Base-by-base conservation (phyloP, 2,797 vertebrate species). In the Artibeus lituratus region DNA sequence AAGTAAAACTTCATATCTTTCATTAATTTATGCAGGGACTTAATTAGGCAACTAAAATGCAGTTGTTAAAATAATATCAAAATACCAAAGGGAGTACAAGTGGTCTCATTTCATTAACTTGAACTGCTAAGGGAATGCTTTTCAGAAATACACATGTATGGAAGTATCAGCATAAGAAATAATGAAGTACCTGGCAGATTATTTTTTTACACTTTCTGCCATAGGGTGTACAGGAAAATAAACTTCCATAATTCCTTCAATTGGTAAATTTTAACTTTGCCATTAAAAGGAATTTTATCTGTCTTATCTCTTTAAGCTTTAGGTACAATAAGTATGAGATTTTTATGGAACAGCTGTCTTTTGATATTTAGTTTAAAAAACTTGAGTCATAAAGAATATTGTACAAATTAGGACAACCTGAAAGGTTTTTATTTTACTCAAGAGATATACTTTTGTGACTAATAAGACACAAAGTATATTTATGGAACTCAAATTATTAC, bases 21-120 rank as follows among this genome's bases (percentile, higher is more conserved):
- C 19, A 93, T 87, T 73, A 94, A 1, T 85, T 94, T 95, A 96
- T 78, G 90, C 69, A 96, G 91, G 90, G 84, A 97, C 85, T 93
- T 97, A 95, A 94, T 97, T 97, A 97, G 1, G 3, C 78, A 35
- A 95, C 37, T 82, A 35, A 95, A 95, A 69, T n/a, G 7, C 74
- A 76, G 42, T 91, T 96, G 80, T 62, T 85, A 93, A 96, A 94
- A 95, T 70, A 11, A 77, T 95, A 87, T 92, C 78, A 95, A 73
- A 85, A 87, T 90, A 92, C 73, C 73, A 88, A 92, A 87, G 69
- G 76, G 51, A 94, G 39, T 21, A 44, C 47, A 87, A 90, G 35
- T 37, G 32, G 32, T 94, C 62, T 83, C 69, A 65, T 96, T 91
- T 83, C 42, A 65, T 44, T 82, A 73, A 93, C 80, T 91, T 26